Conservation (phyloP, 2,797 vertebrate species). For the Neosilurus hyrtlii region DNA sequence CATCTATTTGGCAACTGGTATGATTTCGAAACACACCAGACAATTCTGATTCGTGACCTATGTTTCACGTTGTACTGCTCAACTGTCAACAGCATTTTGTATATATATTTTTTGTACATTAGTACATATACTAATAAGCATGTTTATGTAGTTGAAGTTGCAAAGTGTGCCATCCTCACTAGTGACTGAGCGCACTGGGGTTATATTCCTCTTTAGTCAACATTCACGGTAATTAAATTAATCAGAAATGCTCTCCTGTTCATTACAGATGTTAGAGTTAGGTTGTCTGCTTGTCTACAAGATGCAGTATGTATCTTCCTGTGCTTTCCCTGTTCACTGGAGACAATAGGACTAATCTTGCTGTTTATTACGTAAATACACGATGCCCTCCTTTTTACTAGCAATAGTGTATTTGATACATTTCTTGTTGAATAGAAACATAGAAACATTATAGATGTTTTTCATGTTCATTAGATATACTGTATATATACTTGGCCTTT, state of each 20-base stretch:
- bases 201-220: not conserved
- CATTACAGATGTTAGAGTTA: not conserved
- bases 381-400: not conserved
- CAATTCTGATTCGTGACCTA: not conserved
- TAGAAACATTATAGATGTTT: not conserved
- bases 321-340: not conserved
- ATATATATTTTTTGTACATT: too few relatives aligned
- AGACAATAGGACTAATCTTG: not conserved
- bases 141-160: not conserved
- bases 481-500: too few relatives aligned
- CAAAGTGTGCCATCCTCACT: not conserved
- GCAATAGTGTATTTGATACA: not conserved
- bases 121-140: not conserved
- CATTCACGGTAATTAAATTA: not conserved
- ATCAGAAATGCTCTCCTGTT: conserved; percentile 1
- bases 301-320: not conserved
- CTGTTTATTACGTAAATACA: not conserved
- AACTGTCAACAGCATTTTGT: not conserved
- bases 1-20: conserved; percentile 95
- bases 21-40: not conserved
- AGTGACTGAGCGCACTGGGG: not conserved
- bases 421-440: not conserved
- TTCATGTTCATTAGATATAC: not conserved
- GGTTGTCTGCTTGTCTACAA: not conserved
- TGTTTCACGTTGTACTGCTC: not conserved